Evolutionary conservation across 2,888 invertebrate species (phyloP).

Genomic region (Dryococelus australis): DNA sequence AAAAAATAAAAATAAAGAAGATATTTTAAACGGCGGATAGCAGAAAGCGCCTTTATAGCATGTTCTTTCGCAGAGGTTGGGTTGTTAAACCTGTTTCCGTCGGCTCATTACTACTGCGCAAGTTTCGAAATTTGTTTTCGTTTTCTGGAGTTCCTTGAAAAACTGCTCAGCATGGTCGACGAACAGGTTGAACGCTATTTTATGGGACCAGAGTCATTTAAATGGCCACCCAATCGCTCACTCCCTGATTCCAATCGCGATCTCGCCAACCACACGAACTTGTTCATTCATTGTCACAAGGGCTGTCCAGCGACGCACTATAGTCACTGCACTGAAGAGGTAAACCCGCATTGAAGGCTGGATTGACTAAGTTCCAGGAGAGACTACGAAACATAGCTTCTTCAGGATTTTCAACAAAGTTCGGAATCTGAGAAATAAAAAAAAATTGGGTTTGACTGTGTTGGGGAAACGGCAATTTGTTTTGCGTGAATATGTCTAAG

Average conservation of each 20-base stretch:
- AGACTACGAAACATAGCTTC: too few species aligned
- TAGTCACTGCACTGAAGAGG: background rate
- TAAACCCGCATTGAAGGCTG: background rate
- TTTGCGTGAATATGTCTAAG: too few species aligned
- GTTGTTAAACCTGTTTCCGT: background rate
- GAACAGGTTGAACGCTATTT: background rate
- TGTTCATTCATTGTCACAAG: background rate
- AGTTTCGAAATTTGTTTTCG: conserved; percentile 16
- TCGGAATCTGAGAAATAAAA: too few species aligned
- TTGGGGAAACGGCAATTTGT: too few species aligned
- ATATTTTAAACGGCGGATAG: background rate
- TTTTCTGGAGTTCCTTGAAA: background rate
- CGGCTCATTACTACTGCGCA: background rate
- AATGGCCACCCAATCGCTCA: background rate
- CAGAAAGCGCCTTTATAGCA: background rate
- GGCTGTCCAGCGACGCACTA: background rate
- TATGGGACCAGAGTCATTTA: background rate
- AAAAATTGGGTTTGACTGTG: too few species aligned
- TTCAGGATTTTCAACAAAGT: too few species aligned
- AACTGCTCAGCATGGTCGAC: background rate
- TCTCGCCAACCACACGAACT: background rate
- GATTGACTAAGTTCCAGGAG: background rate
- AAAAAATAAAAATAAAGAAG: conserved; percentile 6
- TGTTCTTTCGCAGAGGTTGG: background rate
- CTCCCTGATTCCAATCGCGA: background rate